Conservation (phyloP, 2,797 vertebrate genomes). For the Sebastes hopkinsi region DNA sequence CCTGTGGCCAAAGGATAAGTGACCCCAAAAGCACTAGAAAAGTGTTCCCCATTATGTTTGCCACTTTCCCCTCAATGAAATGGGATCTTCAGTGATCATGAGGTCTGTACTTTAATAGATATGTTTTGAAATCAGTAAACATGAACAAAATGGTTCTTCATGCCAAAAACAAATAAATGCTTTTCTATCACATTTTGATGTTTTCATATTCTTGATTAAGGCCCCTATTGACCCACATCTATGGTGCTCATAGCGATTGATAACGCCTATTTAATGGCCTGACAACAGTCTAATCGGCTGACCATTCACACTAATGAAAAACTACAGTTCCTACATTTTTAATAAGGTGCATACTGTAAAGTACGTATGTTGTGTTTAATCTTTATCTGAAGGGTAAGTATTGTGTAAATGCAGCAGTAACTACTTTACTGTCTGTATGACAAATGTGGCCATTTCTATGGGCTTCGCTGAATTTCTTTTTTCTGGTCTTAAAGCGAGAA, state of each 20-base stretch:
- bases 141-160: slow-evolving; percentile 27
- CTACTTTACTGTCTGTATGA: neutral
- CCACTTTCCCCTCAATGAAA: neutral
- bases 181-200: slow-evolving; percentile 18
- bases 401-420: neutral
- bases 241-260: no score
- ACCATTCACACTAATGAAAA: neutral
- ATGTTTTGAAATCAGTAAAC: neutral
- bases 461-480: neutral
- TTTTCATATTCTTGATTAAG: neutral
- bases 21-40: neutral
- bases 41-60: neutral
- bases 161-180: slow-evolving; percentile 54
- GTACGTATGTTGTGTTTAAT: neutral
- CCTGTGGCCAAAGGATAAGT: neutral
- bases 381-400: neutral
- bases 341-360: neutral
- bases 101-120: neutral
- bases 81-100: neutral
- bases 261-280: no score
- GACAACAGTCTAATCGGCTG: neutral
- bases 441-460: neutral
- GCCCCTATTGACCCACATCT: no score
- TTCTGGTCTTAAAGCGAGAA: neutral
- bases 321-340: neutral